A percentile compares a stretch with the other conserved stretches of the same genome.
Conservation (phyloP, 1,140 invertebrate genomes). For the Tetraneura akinire region DNA sequence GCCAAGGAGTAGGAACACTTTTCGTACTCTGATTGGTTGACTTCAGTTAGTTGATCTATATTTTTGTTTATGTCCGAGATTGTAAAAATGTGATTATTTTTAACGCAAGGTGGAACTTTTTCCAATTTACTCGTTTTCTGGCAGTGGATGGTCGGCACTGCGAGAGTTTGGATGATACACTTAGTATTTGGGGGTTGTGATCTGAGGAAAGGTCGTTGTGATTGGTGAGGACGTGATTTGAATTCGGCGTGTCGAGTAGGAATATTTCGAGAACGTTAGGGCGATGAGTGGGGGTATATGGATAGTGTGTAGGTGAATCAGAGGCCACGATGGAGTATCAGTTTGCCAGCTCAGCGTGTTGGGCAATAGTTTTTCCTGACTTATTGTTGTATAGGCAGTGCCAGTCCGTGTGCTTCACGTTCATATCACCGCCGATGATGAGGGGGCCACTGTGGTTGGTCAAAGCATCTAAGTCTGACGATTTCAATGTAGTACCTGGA, state of each 20-base stretch:
- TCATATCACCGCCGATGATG: too few species aligned
- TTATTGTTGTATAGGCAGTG: neutral
- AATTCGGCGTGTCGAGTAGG: neutral
- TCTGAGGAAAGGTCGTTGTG: neutral
- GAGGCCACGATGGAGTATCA: neutral
- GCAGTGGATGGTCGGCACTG: too few species aligned
- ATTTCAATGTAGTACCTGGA: too few species aligned
- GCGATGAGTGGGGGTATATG: neutral
- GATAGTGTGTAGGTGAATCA: too few species aligned
- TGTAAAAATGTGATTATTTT: neutral
- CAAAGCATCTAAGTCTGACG: too few species aligned
- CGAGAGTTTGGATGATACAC: neutral
- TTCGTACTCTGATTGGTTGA: neutral
- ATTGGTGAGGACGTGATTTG: neutral
- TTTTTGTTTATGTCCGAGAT: neutral
- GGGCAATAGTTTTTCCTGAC: neutral
- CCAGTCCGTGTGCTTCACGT: neutral
- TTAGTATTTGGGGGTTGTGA: neutral
- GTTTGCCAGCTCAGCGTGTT: neutral
- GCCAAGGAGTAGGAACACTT: neutral
- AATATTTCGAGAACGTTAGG: neutral
- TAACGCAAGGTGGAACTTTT: neutral
- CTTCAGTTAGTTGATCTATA: neutral
- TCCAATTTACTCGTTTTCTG: neutral
- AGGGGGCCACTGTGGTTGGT: too few species aligned